Percentiles rank a stretch among this genome's conserved stretches.
These are phyloP conservation scores for Todiramphus chloris DNA, from an alignment of 2,113 vertebrate genomes.

Conservation along the genomic window DNA sequence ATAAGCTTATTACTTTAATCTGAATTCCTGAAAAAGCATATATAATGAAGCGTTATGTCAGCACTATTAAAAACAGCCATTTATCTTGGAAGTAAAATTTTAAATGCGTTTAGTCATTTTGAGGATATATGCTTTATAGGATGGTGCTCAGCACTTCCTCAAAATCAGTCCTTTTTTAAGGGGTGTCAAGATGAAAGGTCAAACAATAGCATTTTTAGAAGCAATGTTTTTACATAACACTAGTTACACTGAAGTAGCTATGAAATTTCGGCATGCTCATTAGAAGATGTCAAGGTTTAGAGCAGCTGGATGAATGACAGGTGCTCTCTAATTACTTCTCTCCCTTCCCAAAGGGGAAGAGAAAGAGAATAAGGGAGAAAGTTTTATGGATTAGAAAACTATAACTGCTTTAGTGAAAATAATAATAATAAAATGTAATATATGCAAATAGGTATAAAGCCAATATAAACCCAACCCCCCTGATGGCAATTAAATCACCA, in stretches of 20 bases:
- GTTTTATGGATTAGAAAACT: too few relatives aligned
- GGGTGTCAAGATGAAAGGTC: background rate
- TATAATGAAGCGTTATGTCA: background rate
- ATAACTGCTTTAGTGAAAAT: too few relatives aligned
- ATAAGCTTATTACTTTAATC: background rate
- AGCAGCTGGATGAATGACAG: too few relatives aligned
- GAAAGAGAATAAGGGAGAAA: too few relatives aligned
- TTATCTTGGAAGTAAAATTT: background rate
- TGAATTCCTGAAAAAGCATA: background rate
- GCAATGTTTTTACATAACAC: background rate
- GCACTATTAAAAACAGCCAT: background rate
- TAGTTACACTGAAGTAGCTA: background rate
- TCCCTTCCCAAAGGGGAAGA: too few relatives aligned
- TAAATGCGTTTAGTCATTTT: background rate
- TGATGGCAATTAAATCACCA: too few relatives aligned
- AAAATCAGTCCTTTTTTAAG: background rate
- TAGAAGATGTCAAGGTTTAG: too few relatives aligned
- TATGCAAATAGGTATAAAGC: too few relatives aligned
- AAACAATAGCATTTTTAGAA: background rate
- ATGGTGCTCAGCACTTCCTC: background rate
- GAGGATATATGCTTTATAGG: background rate
- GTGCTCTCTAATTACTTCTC: too few relatives aligned
- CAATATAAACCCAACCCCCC: too few relatives aligned
- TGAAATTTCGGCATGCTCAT: background rate
- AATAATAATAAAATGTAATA: too few relatives aligned